These are phyloP conservation scores for Drosophila arawakana DNA, from an alignment of 1,140 invertebrate species.

Conservation along the genomic window DNA sequence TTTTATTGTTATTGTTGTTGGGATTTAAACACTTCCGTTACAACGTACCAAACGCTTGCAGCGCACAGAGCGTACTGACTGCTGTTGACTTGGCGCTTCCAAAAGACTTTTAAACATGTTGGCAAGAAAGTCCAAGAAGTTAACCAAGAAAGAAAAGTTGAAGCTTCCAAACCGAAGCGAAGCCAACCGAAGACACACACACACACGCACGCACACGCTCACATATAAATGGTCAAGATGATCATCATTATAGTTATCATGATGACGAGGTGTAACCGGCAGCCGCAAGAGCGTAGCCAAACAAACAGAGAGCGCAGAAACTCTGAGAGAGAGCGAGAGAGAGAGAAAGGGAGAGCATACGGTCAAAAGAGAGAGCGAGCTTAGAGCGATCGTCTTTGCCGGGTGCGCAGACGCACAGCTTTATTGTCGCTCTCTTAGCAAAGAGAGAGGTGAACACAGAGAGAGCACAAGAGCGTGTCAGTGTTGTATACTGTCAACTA, in stretches of 20 bases:
- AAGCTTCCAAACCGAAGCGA: constrained; percentile 44
- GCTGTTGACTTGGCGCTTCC: constrained; percentile 62
- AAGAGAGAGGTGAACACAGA: constrained; percentile 22
- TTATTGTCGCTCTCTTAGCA: constrained; percentile 41
- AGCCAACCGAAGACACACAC: constrained; percentile 22
- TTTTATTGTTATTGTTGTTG: constrained; percentile 15
- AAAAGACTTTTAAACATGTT: constrained; percentile 83
- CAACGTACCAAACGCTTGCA: constrained; percentile 77
- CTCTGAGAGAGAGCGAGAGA: constrained; percentile 15
- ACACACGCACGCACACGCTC: constrained; percentile 9
- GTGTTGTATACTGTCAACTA: constrained; percentile 16
- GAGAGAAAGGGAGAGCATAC: not conserved
- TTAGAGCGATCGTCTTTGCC: constrained; percentile 45
- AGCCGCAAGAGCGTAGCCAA: constrained; percentile 7
- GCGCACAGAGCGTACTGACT: constrained; percentile 77
- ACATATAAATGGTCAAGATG: constrained; percentile 61
- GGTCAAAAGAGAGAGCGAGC: not conserved
- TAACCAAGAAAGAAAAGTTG: constrained; percentile 74
- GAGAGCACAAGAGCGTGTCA: not conserved
- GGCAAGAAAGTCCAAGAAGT: constrained; percentile 81
- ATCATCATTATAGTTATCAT: constrained; percentile 14
- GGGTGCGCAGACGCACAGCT: constrained; percentile 52
- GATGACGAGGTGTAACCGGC: constrained; percentile 41
- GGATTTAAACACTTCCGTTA: constrained; percentile 58
- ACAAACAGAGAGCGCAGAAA: constrained; percentile 29